Evolutionary conservation across 2,113 vertebrate genomes (phyloP).

Genomic region (Hemiscyllium ocellatum): DNA sequence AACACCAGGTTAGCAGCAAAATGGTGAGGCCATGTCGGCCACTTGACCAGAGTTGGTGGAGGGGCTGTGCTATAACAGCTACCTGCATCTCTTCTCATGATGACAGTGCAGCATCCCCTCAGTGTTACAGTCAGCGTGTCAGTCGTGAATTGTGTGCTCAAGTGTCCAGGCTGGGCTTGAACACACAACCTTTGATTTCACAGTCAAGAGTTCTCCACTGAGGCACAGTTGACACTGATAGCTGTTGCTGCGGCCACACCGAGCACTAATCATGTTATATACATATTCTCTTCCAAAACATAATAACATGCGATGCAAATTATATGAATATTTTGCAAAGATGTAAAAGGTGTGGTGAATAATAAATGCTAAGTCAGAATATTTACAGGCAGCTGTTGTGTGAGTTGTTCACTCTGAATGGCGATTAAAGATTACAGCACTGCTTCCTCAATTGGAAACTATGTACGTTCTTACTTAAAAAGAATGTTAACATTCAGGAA

Average conservation of each 20-base stretch:
- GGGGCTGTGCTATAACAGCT: neutral
- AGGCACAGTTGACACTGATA: neutral
- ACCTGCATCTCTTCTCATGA: neutral
- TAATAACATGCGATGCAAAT: neutral
- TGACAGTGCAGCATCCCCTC: neutral
- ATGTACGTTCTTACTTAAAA: neutral
- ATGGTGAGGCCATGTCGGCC: neutral
- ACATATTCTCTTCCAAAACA: neutral
- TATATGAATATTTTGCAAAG: neutral
- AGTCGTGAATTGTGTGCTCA: neutral
- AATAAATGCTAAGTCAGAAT: neutral
- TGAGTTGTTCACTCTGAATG: too few relatives aligned
- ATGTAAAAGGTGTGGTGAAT: neutral
- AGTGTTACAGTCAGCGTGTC: neutral
- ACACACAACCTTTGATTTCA: neutral
- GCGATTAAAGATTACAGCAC: neutral
- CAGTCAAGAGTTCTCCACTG: neutral
- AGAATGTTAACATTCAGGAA: neutral
- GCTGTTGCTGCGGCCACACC: neutral
- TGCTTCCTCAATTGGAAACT: neutral
- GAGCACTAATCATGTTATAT: neutral
- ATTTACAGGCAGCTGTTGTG: neutral
- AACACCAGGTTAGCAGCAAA: neutral
- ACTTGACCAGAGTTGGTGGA: neutral
- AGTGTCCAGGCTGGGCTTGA: neutral